Evolutionary conservation across 2,797 vertebrate species (phyloP), one percentile per base, ranked within the genome.

Genomic region (Neosilurus hyrtlii): DNA sequence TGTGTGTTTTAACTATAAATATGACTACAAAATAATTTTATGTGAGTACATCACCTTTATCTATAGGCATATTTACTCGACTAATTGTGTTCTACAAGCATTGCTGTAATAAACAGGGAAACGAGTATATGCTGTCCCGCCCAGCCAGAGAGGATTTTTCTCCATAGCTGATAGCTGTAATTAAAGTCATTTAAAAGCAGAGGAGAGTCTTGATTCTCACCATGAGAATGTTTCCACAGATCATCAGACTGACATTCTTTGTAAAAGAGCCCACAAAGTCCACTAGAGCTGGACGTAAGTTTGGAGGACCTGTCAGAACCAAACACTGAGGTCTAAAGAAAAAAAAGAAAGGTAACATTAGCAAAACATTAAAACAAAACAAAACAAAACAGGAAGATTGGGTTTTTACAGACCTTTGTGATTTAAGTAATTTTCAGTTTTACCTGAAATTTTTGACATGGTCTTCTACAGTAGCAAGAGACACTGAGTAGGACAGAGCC

Each of bases 361-460:
- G 4, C 15, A 16, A 70, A 49, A 24, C 18, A 1, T 74, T 70
- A 70, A 30, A 66, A 18, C 57, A 59, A 59, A 9, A 59, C 20
- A 22, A 24, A n/a, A 51, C 16, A 51, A 1, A 71, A 51, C 26
- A 12, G 26, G 16, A 56, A 18, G 52, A 35, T 12, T 74, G 51
- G 1, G 14, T 9, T 56, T 30, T 26, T 54, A 52, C 6, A 15
- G 11, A n/a, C 11, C 2, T 49, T 49, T 15, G 6, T n/a, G 43
- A 52, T 16, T 72, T 1, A 52, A 52, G 22, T 14, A 52, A 54
- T 18, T 9, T 73, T 59, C 26, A 57, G 16, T 43, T 82, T 84
- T 35, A 94, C 93, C 93, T 89, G 84, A 94, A 96, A 85, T 96
- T 96, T 84, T 95, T 95, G 16, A 95, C 92, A 0, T 95, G 93